These are phyloP conservation scores for Cerastis rubricosa DNA, from an alignment of 2,888 invertebrate genomes.

Conservation along the genomic window DNA sequence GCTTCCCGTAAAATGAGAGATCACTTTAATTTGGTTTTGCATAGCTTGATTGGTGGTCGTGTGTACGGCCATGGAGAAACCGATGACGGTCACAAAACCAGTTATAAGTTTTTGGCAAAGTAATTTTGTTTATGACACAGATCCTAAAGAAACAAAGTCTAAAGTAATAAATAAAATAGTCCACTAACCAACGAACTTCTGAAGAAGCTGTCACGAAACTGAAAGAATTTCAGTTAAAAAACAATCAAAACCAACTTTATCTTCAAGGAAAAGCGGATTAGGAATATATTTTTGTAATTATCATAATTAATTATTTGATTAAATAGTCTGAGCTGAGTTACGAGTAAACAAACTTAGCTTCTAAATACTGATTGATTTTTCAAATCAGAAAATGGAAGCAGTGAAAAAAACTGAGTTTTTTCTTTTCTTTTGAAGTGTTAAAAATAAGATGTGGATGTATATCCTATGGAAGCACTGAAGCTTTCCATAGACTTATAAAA, in stretches of 20 bases:
- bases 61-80: neutral
- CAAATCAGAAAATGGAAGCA: neutral
- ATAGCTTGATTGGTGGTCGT: too few species aligned
- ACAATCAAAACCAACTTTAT: conserved; percentile 40
- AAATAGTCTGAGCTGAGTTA: conserved; percentile 12
- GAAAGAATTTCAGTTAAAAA: conserved; percentile 9
- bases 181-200: conserved; percentile 37
- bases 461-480: too few species aligned
- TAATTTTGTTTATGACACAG: neutral
- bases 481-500: neutral
- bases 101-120: conserved; percentile 33
- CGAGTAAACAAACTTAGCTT: neutral
- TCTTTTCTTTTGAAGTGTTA: too few species aligned
- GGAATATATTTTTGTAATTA: conserved; percentile 33
- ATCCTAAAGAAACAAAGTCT: neutral
- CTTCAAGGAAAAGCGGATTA: conserved; percentile 44
- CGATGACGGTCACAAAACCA: conserved; percentile 33
- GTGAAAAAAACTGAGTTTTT: too few species aligned
- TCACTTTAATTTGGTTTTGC: too few species aligned
- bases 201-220: conserved; percentile 41
- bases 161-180: conserved; percentile 2
- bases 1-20: too few species aligned
- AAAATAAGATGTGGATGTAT: too few species aligned
- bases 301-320: conserved; percentile 58
- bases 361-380: neutral